Base-by-base conservation (phyloP, 2,888 invertebrate species). In the Nemapogon koenigi region DNA sequence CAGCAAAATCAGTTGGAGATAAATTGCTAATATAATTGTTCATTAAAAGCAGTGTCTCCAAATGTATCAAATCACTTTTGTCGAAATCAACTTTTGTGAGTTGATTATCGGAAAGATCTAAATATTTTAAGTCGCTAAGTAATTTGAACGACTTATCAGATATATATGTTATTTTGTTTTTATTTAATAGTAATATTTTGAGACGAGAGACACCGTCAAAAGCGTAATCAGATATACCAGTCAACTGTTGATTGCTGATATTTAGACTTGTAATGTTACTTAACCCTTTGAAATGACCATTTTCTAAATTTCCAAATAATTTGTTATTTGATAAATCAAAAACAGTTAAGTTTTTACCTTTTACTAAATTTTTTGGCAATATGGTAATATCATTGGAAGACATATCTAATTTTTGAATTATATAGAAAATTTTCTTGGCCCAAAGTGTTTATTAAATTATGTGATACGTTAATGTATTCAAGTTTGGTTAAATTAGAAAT, bases 81-180 rank as follows among this genome's bases (percentile, higher is more conserved):
- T 60, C 50, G 38, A 71, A 66, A 40, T 53, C 51, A 30, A 72
- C 47, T n/a, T 41, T 48, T 10, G 27, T 36, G 15, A 73, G 57
- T 41, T 51, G 46, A 39, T 73, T 73, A 40, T 54, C 41, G 7
- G 69, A 67, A 27, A 73, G 49, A 42, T 72, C 65, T 38, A 73
- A 45, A 1, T 40, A 14, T 13, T 41, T 41, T 29, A 72, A 47
- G 14, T 45, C 49, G 4, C 22, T 32, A 3, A 71, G 43, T 8
- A 47, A 46, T 40, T 44, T 53, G 38, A 73, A 69, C 32, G 62
- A 53, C 22, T 55, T 47, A 17, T 45, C 42, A 2, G 55, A 50
- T 32, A 72, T 26, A 8, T 37, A 44, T 18, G 44, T 30, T 17
- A 72, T 55, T 13, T 46, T 46, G 37, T 72, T 73, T 44, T 62